These are phyloP conservation scores for Blastobasis lacticolella DNA, from an alignment of 2,888 invertebrate species.

Conservation along the genomic window DNA sequence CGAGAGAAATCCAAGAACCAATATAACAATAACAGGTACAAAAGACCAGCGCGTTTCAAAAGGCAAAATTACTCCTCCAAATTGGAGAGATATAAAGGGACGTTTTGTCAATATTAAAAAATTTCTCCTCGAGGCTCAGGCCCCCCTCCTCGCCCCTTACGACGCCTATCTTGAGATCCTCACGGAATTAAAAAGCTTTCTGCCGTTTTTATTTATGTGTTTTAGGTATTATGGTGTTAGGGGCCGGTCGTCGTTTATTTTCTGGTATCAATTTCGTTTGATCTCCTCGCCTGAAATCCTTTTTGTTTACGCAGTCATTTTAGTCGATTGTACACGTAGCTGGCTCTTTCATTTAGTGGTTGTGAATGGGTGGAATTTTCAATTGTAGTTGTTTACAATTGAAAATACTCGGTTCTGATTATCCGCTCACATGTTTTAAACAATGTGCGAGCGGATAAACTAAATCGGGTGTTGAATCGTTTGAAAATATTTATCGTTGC, in stretches of 20 bases:
- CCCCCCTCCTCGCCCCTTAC: background rate
- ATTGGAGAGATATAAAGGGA: slow-evolving; percentile 33
- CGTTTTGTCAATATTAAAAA: slow-evolving; percentile 43
- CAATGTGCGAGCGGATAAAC: too few species aligned
- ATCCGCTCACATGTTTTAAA: too few species aligned
- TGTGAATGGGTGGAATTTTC: too few species aligned
- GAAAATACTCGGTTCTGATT: too few species aligned
- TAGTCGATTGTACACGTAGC: background rate
- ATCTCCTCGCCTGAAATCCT: background rate
- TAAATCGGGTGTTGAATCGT: too few species aligned
- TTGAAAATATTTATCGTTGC: too few species aligned
- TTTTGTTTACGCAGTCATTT: background rate
- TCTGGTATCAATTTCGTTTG: slow-evolving; percentile 1
- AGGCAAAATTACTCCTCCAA: slow-evolving; percentile 37
- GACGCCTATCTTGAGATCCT: slow-evolving; percentile 5
- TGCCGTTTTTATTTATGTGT: slow-evolving; percentile 11
- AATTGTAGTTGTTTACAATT: too few species aligned
- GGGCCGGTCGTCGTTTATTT: background rate
- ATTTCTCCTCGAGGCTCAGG: slow-evolving; percentile 2
- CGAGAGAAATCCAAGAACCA: slow-evolving; percentile 17
- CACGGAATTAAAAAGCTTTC: slow-evolving; percentile 19
- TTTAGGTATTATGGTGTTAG: slow-evolving; percentile 5
- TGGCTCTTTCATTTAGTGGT: too few species aligned
- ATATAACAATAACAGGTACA: slow-evolving; percentile 28
- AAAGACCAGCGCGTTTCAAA: slow-evolving; percentile 23